These are phyloP conservation scores for Actenoides lindsayi DNA, from an alignment of 2,113 vertebrate species.

Conservation along the genomic window DNA sequence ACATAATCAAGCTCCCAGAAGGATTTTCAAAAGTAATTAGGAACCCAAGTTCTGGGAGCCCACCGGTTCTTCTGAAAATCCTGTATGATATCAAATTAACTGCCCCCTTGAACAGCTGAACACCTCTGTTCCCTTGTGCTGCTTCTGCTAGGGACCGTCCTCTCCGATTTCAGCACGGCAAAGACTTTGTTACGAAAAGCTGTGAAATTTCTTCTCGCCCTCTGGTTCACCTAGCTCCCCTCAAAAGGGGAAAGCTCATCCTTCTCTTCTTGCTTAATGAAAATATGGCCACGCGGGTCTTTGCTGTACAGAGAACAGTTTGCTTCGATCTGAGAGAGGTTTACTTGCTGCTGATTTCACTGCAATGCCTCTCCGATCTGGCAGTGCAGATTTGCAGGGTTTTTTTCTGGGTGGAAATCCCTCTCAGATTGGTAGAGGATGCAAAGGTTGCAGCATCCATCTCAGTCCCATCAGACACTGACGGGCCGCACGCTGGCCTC, in stretches of 20 bases:
- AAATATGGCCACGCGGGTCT: rapidly evolving
- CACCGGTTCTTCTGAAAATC: background rate
- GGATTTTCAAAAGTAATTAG: constrained; percentile 20
- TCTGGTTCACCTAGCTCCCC: background rate
- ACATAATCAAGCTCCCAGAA: background rate
- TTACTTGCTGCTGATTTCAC: background rate
- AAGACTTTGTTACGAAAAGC: background rate
- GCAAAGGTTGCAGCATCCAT: background rate
- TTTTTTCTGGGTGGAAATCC: background rate
- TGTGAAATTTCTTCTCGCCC: background rate
- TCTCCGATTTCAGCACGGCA: background rate
- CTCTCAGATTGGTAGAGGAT: background rate
- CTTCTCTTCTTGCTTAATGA: background rate
- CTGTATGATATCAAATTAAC: background rate
- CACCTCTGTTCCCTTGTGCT: background rate
- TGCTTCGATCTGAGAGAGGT: background rate
- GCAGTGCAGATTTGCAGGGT: background rate
- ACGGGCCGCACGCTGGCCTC: background rate
- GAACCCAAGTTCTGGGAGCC: background rate
- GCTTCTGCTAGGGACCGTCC: background rate
- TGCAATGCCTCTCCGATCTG: background rate
- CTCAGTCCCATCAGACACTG: background rate
- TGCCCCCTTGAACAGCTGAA: background rate
- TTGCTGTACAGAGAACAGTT: background rate
- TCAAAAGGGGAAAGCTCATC: background rate